Percentiles rank a stretch among this genome's conserved stretches.
phyloP scores from a whole-genome alignment of 2,113 vertebrate species.

The Atlantisia rogersi region DNA sequence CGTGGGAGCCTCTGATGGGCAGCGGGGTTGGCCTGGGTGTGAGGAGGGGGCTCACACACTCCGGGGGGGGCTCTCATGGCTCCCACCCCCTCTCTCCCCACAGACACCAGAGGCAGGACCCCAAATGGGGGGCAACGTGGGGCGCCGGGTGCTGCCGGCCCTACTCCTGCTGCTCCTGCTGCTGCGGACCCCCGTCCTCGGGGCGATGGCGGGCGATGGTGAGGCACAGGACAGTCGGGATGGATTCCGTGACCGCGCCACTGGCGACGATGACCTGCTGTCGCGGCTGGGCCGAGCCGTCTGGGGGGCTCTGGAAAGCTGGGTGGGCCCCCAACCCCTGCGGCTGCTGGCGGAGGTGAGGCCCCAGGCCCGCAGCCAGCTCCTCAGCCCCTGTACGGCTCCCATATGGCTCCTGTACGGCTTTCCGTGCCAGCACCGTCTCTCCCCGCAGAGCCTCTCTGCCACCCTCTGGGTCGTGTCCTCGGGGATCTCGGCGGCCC shows the following conservation, averaged over 20 bases:
- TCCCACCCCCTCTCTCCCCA: too few species aligned
- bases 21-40: too few species aligned
- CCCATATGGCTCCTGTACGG: too few species aligned
- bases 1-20: too few species aligned
- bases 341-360: conserved; percentile 59
- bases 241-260: background rate
- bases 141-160: background rate
- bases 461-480: conserved; percentile 53
- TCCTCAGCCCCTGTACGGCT: too few species aligned
- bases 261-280: conserved; percentile 1
- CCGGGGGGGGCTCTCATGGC: too few species aligned
- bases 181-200: background rate
- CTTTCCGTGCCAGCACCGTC: too few species aligned
- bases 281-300: conserved; percentile 20
- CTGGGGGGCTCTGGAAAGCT: conserved; percentile 41
- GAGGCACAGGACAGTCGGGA: background rate
- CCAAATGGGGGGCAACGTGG: background rate
- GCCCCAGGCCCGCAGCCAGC: too few species aligned
- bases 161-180: background rate
- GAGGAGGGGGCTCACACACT: too few species aligned
- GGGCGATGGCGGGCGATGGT: background rate
- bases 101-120: background rate
- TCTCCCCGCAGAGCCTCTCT: conserved; percentile 10
- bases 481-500: conserved; percentile 54
- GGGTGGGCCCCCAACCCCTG: conserved; percentile 57